Conservation (phyloP, 2,113 vertebrate species). For the Actenoides hombroni region DNA sequence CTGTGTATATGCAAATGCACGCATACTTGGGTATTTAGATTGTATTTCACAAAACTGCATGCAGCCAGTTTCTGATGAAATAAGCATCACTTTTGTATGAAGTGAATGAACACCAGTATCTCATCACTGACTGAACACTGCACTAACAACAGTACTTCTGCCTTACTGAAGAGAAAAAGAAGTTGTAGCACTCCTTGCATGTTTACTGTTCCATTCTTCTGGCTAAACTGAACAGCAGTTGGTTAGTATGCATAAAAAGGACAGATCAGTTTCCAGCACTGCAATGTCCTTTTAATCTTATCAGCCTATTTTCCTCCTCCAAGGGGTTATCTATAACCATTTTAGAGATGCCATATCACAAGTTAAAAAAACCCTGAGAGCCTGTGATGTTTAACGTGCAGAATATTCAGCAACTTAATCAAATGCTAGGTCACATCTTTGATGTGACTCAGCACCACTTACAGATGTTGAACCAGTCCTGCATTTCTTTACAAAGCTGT, state of each 20-base stretch:
- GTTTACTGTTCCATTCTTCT: not conserved
- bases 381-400: not conserved
- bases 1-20: not conserved
- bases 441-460: not conserved
- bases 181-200: not conserved
- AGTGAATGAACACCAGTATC: not conserved
- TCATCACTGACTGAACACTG: not conserved
- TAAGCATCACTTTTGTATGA: not conserved
- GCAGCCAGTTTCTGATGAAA: not conserved
- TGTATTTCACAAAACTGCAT: not conserved
- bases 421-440: not conserved
- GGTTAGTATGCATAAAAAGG: not conserved
- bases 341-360: not conserved
- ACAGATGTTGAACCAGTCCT: not conserved
- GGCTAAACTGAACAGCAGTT: not conserved
- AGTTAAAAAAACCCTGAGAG: not conserved
- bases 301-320: not conserved
- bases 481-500: not conserved
- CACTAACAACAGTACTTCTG: not conserved
- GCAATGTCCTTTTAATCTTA: not conserved
- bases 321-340: not conserved
- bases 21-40: not conserved
- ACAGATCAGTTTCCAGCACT: not conserved
- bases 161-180: not conserved
- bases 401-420: conserved; percentile 15